Evolutionary conservation across 2,888 invertebrate species (phyloP), one percentile per base, ranked within the genome.

Genomic region (Brenthis ino): DNA sequence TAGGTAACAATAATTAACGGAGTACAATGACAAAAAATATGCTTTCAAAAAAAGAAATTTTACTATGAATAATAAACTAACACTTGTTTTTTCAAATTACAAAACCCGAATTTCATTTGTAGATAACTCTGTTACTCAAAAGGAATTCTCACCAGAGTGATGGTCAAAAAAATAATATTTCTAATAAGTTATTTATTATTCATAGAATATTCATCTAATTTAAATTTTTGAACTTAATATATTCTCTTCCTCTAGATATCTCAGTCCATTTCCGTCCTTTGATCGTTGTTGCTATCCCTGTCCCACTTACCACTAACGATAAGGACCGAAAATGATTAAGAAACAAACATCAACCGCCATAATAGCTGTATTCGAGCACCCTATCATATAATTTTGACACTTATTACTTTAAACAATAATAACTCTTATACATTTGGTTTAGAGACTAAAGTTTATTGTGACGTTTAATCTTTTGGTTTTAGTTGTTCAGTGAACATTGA

Each of bases 251-350:
- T 69, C 16, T 53, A 69, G 64, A 64, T 66, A 67, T 60, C 66
- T 65, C 69, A 67, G 64, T 56, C 64, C 66, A 69, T 72, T 72
- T 69, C 69, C 67, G 67, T 57, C 61, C 43, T 28, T 65, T 56
- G 56, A 63, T 56, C 61, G 43, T 16, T 37, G 37, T 37, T 37
- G 37, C 55, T 48, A 37, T 67, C 67, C 51, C 56, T 56, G 33
- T 67, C 67, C 3, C 6, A 56, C 54, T 60, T 66, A 64, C 50
- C 50, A 64, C 60, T 64, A 63, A 69, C 37, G 71, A 72, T 67
- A 69, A 69, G 69, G 69, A 64, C 61, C 56, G 50, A 60, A 72
- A 72, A 69, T 67, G 64, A 72, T 67, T 69, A 72, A 69, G 64
- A 69, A 69, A 71, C 68, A 71, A 68, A 56, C 69, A 60, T 66